A percentile compares a stretch with the other conserved stretches of the same genome.
Evolutionary conservation across 2,888 invertebrate species (phyloP).

Genomic region (Drosophila subsilvestris): DNA sequence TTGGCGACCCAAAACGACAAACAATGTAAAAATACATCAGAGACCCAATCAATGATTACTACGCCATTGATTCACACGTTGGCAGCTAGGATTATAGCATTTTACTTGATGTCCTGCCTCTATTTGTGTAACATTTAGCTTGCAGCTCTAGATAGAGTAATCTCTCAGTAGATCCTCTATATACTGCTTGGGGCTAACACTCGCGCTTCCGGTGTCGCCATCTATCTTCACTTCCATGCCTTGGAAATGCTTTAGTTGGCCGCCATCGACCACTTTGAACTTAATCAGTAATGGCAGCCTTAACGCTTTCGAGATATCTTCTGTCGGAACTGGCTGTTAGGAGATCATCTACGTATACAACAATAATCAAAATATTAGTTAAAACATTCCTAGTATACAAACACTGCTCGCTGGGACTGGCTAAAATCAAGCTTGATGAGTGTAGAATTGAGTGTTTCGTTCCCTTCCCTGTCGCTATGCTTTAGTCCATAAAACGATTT

Average conservation of each 20-base stretch:
- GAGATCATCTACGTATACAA: background rate
- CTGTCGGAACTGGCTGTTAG: too few relatives aligned
- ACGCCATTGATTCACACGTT: background rate
- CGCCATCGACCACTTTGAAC: too few relatives aligned
- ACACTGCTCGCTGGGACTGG: too few relatives aligned
- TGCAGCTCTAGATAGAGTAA: constrained; percentile 2
- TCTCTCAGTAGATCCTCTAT: constrained; percentile 7
- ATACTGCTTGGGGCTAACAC: constrained; percentile 1
- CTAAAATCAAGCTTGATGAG: too few relatives aligned
- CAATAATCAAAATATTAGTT: background rate
- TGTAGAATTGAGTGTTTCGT: too few relatives aligned
- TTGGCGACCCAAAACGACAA: too few relatives aligned
- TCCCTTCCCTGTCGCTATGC: too few relatives aligned
- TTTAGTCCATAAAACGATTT: too few relatives aligned
- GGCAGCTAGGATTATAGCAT: constrained; percentile 2
- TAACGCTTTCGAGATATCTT: background rate
- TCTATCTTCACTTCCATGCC: constrained; percentile 5
- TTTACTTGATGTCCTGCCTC: constrained; percentile 8
- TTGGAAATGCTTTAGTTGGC: constrained; percentile 2
- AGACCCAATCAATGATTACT: constrained; percentile 5
- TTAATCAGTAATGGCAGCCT: background rate
- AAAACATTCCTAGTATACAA: too few relatives aligned
- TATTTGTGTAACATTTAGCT: constrained; percentile 3
- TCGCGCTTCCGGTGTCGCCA: constrained; percentile 5
- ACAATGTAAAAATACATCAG: too few relatives aligned